Evolutionary conservation across 2,888 invertebrate genomes (phyloP).

Genomic region (Parelbella ahira): DNA sequence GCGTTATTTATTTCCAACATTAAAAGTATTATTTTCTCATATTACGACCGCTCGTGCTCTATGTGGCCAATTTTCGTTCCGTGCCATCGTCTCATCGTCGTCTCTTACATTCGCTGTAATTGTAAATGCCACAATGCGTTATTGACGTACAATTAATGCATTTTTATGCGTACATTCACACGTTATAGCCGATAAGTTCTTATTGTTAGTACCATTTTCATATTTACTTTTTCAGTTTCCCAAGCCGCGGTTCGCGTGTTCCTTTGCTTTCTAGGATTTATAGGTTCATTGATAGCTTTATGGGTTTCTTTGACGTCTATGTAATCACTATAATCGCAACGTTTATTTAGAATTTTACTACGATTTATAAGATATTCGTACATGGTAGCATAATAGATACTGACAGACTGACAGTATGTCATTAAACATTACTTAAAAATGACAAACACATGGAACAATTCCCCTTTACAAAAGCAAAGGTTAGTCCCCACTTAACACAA

Average conservation of each 20-base stretch:
- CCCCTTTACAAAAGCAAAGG: constrained; percentile 52
- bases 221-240: constrained; percentile 54
- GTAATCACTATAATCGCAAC: constrained; percentile 53
- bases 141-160: constrained; percentile 58
- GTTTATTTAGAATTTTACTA: constrained; percentile 37
- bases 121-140: constrained; percentile 51
- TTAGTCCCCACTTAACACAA: constrained; percentile 58
- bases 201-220: constrained; percentile 44
- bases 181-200: constrained; percentile 47
- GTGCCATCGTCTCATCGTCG: constrained; percentile 61
- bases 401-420: too few relatives aligned
- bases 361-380: not conserved
- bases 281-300: constrained; percentile 55
- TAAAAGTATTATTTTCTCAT: constrained; percentile 72
- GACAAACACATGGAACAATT: constrained; percentile 27
- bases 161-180: constrained; percentile 63
- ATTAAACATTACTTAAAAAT: not conserved
- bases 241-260: constrained; percentile 52
- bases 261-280: constrained; percentile 56
- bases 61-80: constrained; percentile 60
- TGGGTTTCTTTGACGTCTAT: constrained; percentile 47
- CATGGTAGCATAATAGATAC: too few relatives aligned
- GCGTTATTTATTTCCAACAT: constrained; percentile 73
- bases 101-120: constrained; percentile 49
- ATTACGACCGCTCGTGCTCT: constrained; percentile 48